phyloP scores from a whole-genome alignment of 1,140 invertebrate genomes.

The Drosophila arizonae region DNA sequence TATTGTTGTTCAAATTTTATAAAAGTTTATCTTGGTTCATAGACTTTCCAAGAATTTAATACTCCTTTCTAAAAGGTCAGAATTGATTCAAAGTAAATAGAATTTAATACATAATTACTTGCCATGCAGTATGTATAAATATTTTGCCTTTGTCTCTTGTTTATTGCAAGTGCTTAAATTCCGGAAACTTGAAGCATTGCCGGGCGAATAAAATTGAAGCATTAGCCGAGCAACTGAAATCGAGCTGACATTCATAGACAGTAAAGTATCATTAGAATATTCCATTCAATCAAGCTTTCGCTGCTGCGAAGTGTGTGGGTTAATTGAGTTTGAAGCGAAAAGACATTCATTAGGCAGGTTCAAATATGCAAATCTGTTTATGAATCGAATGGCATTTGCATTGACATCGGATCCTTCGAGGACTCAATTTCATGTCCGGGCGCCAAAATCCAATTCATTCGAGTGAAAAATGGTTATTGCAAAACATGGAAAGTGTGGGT shows the following conservation, averaged over 20 bases:
- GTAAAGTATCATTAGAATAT: background rate
- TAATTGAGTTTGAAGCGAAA: slow-evolving; percentile 17
- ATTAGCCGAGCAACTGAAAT: background rate
- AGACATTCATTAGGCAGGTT: slow-evolving; percentile 14
- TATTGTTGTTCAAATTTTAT: too few species aligned
- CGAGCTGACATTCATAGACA: background rate
- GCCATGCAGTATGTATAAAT: too few species aligned
- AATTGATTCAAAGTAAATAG: too few species aligned
- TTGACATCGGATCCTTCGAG: slow-evolving; percentile 5
- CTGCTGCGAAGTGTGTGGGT: background rate
- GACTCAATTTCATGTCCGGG: background rate
- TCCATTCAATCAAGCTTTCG: background rate
- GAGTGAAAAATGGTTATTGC: slow-evolving; percentile 39
- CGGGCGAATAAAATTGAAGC: background rate
- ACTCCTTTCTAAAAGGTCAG: too few species aligned
- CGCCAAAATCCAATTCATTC: slow-evolving; percentile 19
- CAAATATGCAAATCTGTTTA: slow-evolving; percentile 27
- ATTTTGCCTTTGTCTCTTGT: background rate
- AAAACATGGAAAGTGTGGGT: background rate
- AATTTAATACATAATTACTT: too few species aligned
- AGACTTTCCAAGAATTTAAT: too few species aligned
- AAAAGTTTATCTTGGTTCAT: too few species aligned
- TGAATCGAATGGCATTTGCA: slow-evolving; percentile 4
- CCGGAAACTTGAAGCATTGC: background rate
- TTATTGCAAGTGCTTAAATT: background rate